These are phyloP conservation scores for Recurvirostra avosetta DNA, from an alignment of 2,113 vertebrate species.

Conservation along the genomic window DNA sequence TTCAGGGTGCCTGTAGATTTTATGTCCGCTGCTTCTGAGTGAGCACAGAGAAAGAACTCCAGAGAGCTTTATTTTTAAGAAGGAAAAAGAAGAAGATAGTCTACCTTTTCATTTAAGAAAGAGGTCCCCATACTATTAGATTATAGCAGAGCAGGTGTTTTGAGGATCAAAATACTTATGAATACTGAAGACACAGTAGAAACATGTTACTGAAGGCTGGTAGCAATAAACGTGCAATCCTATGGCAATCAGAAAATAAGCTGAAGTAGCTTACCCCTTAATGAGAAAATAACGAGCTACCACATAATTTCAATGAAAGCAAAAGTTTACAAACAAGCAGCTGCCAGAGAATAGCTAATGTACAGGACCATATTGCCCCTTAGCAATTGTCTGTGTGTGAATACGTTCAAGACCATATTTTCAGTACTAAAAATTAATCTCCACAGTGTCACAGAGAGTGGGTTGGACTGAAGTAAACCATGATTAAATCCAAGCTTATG, in stretches of 20 bases:
- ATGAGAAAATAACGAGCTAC: background rate
- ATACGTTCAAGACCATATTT: background rate
- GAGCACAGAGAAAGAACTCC: background rate
- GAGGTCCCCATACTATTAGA: background rate
- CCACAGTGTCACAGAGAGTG: background rate
- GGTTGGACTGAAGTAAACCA: background rate
- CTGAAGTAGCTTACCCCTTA: background rate
- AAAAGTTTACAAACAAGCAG: background rate
- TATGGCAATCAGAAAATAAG: background rate
- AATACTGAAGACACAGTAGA: background rate
- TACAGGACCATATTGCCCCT: background rate
- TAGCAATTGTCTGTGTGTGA: background rate
- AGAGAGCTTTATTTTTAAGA: background rate
- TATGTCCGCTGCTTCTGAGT: background rate
- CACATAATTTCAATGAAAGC: background rate
- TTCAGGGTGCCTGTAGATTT: background rate
- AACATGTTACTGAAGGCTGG: background rate
- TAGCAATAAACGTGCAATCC: background rate
- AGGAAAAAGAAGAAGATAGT: background rate
- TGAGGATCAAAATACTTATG: background rate
- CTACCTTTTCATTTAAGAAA: background rate
- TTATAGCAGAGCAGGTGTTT: background rate
- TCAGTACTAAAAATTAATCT: background rate
- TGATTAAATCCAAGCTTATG: background rate
- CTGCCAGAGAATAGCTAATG: background rate